Percentiles rank a stretch among this genome's conserved stretches.
phyloP scores from a whole-genome alignment of 2,797 vertebrate genomes.

The Mallotus villosus region DNA sequence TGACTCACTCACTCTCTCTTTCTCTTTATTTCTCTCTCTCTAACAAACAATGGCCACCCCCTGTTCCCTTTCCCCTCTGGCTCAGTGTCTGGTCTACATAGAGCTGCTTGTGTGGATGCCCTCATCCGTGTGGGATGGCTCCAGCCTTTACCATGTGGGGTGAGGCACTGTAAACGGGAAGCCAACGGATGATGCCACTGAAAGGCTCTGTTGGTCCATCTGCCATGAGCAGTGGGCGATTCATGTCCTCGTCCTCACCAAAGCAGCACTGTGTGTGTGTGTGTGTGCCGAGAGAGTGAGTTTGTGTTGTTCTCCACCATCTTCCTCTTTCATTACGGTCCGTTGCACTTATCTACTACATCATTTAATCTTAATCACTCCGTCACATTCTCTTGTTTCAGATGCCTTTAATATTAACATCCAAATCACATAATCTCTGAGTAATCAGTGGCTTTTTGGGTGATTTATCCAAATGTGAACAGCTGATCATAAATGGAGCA shows the following conservation, averaged over 20 bases:
- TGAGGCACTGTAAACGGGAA: slow-evolving; percentile 55
- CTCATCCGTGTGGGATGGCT: slow-evolving; percentile 34
- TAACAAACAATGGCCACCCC: not conserved
- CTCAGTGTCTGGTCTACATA: slow-evolving; percentile 33
- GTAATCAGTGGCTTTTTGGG: slow-evolving; percentile 70
- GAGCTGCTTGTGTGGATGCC: slow-evolving; percentile 29
- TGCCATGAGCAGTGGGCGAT: slow-evolving; percentile 39
- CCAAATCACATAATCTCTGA: slow-evolving; percentile 74
- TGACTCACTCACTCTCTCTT: not conserved
- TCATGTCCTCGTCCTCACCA: slow-evolving; percentile 16
- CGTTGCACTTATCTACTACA: slow-evolving; percentile 47
- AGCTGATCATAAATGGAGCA: slow-evolving; percentile 40
- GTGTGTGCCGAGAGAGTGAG: slow-evolving; percentile 19
- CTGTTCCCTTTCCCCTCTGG: slow-evolving; percentile 1
- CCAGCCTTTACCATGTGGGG: slow-evolving; percentile 54
- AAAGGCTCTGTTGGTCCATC: slow-evolving; percentile 59
- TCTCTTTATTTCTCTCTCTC: not conserved
- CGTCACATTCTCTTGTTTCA: slow-evolving; percentile 40
- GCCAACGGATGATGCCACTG: slow-evolving; percentile 55
- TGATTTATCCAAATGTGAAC: slow-evolving; percentile 62
- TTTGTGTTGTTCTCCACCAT: slow-evolving; percentile 22
- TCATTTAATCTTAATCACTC: slow-evolving; percentile 51
- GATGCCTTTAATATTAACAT: slow-evolving; percentile 63
- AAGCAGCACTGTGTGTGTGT: slow-evolving; percentile 24
- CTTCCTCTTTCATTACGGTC: slow-evolving; percentile 41